Evolutionary conservation across 1,140 invertebrate species (phyloP), one percentile per base, ranked within the genome.

Genomic region (Nixonia krombeini): DNA sequence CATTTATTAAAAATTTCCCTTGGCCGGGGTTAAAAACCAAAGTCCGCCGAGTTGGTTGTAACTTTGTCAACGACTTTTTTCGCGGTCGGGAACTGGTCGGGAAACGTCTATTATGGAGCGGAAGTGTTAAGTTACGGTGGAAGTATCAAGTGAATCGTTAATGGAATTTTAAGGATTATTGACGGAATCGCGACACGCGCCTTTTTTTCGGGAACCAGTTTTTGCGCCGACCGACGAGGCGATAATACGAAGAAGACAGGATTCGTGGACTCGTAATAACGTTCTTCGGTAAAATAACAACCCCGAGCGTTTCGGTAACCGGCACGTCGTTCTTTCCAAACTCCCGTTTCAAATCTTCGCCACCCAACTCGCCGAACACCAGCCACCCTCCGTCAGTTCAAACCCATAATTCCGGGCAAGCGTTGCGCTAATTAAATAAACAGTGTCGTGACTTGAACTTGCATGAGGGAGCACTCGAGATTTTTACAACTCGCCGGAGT

Each of bases 251-350:
- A 62, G 61, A 69, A 69, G 49, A 28, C 41, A 55, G 49, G 49
- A 37, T 53, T 50, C 53, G 58, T 59, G 50, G 66, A 53, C 57
- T 68, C 41, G 47, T 58, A 68, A 76, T 73, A 67, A 73, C 73
- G 74, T 51, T 77, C 77, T 69, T 29, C 65, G 68, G 70, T 72
- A 57, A 76, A 77, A 79, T 74, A 79, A 77, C 69, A 79, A 68
- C 59, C 75, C 67, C 45, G 51, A 73, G 65, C 63, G 66, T 70
- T 64, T 70, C 35, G 33, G 62, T 44, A 57, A 37, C 63, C 31
- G 56, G 23, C 57, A 45, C 58, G 23, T 40, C 42, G 47, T 62
- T 67, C 56, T 33, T n/a, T n/a, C n/a, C n/a, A n/a, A n/a, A 10
- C 26, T 55, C 41, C 18, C 51, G 25, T 35, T 62, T 58, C 50